Percentiles rank a stretch among this genome's conserved stretches.
These are phyloP conservation scores for Neodontobutis hainanensis DNA, from an alignment of 2,113 vertebrate species.

Conservation along the genomic window DNA sequence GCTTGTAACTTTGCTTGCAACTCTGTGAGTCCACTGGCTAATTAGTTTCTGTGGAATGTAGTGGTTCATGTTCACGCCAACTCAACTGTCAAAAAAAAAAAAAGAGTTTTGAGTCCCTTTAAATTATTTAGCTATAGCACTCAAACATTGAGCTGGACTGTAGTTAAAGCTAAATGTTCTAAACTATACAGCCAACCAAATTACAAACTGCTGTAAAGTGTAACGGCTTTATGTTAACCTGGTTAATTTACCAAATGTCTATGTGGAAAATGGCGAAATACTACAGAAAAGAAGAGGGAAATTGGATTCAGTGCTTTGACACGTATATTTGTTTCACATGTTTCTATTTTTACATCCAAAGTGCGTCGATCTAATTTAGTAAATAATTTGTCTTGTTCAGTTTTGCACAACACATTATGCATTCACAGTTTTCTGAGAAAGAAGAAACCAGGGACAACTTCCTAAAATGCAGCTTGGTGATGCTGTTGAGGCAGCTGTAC, in stretches of 20 bases:
- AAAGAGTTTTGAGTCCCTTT: constrained; percentile 49
- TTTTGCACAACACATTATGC: constrained; percentile 12
- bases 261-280: not conserved
- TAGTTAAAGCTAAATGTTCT: constrained; percentile 29
- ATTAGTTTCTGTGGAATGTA: constrained; percentile 61
- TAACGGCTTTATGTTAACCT: not conserved
- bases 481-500: constrained; percentile 43
- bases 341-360: not conserved
- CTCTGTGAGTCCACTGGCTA: constrained; percentile 54
- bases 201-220: not conserved
- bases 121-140: constrained; percentile 54
- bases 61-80: constrained; percentile 47
- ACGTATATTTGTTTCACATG: not conserved
- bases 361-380: constrained; percentile 4
- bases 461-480: constrained; percentile 42
- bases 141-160: constrained; percentile 15
- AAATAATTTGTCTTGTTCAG: not conserved
- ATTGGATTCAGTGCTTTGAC: not conserved
- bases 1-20: constrained; percentile 38
- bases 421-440: constrained; percentile 23
- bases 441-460: constrained; percentile 27
- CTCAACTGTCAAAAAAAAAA: constrained; percentile 50
- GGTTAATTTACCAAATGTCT: not conserved
- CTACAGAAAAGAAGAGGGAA: not conserved
- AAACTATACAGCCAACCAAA: constrained; percentile 6